Base-by-base conservation (phyloP, 2,113 vertebrate species). In the Neodon shergylaensis region DNA sequence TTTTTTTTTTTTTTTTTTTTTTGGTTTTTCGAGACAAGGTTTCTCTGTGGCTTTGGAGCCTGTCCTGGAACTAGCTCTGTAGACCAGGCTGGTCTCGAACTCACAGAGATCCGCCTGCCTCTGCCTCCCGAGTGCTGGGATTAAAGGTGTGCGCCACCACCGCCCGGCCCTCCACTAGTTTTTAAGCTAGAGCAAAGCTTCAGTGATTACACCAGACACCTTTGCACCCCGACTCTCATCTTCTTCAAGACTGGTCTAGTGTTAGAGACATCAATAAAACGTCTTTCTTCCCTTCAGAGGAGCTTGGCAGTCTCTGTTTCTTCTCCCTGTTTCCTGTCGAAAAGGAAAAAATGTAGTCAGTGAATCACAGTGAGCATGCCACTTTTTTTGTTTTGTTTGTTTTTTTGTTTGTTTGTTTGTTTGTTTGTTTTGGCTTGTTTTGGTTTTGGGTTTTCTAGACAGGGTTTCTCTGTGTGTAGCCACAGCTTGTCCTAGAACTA, bases 1-100 rank as follows among this genome's bases (percentile, higher is more conserved):
- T 52, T 2, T 13, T 52, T 0, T 2, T 52, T 12, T 0, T 14
- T 54, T 54, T 0, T 14, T 52, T 14, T 1, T 1, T 52, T 54
- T 54, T 54, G 52, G 52, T 54, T 54, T 54, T 54, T 54, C 14
- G 3, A 54, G 52, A 54, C 14, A 54, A 14, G 52, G 52, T 54
- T 54, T 54, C 14, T 54, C 14, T 54, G 52, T 54, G 52, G 52
- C 52, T 54, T 54, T 54, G 52, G 52, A 54, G 52, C 52, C 52
- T 52, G 13, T 52, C 3, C 52, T 52, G 13, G 52, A 52, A 52
- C 52, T 52, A 52, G 52, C 52, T 52, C 1, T 52, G 52, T 52
- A 52, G 52, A 52, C 52, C 0, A 52, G 3, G 52, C 52, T 52
- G 13, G 52, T 52, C 52, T 52, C 0, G 52, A 16, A 52, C 52